These are phyloP conservation scores for Battus philenor DNA, from an alignment of 1,140 invertebrate species.

Conservation along the genomic window DNA sequence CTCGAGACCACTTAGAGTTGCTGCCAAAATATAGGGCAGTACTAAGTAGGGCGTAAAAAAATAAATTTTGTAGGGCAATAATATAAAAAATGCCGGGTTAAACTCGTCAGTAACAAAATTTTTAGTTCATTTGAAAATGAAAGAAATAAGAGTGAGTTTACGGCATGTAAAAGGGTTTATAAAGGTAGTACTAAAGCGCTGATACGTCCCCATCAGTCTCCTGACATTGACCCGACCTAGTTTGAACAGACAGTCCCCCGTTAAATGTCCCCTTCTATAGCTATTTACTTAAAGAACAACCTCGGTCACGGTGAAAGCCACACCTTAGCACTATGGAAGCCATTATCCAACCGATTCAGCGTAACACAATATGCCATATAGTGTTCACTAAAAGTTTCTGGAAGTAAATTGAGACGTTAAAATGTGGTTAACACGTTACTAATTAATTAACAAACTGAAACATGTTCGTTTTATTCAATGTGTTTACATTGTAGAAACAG, in stretches of 20 bases:
- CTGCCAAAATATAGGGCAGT: too few relatives aligned
- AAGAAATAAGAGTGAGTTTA: too few relatives aligned
- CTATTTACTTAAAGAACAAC: slow-evolving; percentile 20
- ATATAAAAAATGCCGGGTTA: too few relatives aligned
- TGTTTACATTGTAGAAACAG: too few relatives aligned
- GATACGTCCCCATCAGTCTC: slow-evolving; percentile 15
- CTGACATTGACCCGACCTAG: slow-evolving; percentile 30
- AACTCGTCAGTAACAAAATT: too few relatives aligned
- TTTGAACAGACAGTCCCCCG: slow-evolving; percentile 26
- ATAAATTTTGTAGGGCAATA: too few relatives aligned
- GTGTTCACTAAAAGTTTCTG: slow-evolving; percentile 9
- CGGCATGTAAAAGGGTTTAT: slow-evolving; percentile 11
- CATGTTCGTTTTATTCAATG: too few relatives aligned
- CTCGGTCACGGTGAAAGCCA: slow-evolving; percentile 24
- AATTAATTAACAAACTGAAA: too few relatives aligned
- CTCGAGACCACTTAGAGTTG: too few relatives aligned
- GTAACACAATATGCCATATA: slow-evolving; percentile 13
- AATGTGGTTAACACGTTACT: slow-evolving; percentile 4
- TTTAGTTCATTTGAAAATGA: too few relatives aligned
- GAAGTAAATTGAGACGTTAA: slow-evolving; percentile 4
- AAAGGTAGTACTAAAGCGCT: slow-evolving; percentile 10
- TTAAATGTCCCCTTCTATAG: slow-evolving; percentile 31
- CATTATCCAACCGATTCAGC: slow-evolving; percentile 23
- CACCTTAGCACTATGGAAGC: slow-evolving; percentile 43
- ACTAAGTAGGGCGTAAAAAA: too few relatives aligned